Percentiles rank a stretch among this genome's conserved stretches.
These are phyloP conservation scores for Pagrus major DNA, from an alignment of 2,113 vertebrate species.

Conservation along the genomic window DNA sequence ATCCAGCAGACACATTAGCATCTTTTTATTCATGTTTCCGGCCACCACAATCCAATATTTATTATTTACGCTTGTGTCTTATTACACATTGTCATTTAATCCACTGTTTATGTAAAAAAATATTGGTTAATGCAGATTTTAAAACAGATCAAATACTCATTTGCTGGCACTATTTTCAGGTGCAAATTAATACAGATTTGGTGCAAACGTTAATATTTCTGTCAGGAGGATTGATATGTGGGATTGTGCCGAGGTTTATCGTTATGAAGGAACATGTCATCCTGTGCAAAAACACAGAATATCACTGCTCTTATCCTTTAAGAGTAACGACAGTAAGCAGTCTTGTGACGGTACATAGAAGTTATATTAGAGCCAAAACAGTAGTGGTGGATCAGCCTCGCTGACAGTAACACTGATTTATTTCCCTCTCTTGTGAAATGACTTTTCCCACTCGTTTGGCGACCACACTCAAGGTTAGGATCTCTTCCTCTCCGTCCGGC, in stretches of 20 bases:
- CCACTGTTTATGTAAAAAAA: not conserved
- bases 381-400: not conserved
- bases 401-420: slow-evolving; percentile 6
- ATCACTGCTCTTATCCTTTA: not conserved
- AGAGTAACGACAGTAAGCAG: too few species aligned
- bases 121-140: not conserved
- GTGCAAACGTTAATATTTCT: not conserved
- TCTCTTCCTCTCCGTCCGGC: slow-evolving; percentile 72
- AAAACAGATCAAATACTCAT: not conserved
- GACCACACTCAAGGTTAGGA: slow-evolving; percentile 62
- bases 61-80: not conserved
- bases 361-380: not conserved
- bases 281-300: not conserved
- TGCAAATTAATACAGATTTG: not conserved
- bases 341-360: too few species aligned
- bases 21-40: not conserved
- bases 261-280: not conserved
- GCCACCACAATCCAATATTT: too few species aligned
- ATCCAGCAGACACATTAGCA: too few species aligned
- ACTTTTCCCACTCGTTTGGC: slow-evolving; percentile 32
- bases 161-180: not conserved
- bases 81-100: not conserved
- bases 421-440: slow-evolving; percentile 25
- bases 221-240: not conserved
- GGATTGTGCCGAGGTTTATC: not conserved